Percentiles rank a stretch among this genome's conserved stretches.
Conservation (phyloP, 2,113 vertebrate species). For the Microcebus tavaratra region DNA sequence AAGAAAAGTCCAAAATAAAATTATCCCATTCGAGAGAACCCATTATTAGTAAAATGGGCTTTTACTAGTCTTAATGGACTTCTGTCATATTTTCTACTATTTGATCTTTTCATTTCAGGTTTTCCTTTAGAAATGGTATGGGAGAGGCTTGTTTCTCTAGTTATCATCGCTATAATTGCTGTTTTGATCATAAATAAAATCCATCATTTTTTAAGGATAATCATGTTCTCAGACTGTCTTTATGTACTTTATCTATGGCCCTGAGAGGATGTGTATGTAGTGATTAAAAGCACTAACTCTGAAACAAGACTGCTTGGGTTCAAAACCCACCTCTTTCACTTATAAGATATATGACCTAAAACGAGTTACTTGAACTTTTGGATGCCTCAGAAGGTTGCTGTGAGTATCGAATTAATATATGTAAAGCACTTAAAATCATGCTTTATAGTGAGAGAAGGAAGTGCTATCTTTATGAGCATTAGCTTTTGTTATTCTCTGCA, state of each 20-base stretch:
- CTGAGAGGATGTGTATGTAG: not conserved
- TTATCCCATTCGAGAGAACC: not conserved
- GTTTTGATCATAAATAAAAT: not conserved
- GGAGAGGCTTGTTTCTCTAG: not conserved
- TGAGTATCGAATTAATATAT: not conserved
- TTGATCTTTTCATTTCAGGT: not conserved
- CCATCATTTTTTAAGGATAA: not conserved
- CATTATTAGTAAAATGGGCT: not conserved
- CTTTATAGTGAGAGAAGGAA: not conserved
- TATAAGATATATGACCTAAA: not conserved
- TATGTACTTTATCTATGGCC: not conserved
- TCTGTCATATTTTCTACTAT: not conserved
- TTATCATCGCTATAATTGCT: not conserved
- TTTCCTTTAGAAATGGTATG: not conserved
- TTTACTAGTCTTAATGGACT: not conserved
- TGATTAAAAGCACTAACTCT: not conserved
- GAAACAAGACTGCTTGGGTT: not conserved
- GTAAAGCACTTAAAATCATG: not conserved
- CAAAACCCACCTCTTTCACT: not conserved
- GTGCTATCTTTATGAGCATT: too few relatives aligned
- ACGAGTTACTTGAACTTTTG: not conserved
- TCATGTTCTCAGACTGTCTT: slow-evolving; percentile 20
- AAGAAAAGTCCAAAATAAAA: not conserved
- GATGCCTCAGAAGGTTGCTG: not conserved
- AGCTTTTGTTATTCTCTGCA: not conserved